These are phyloP conservation scores for Anthophora plumipes DNA, from an alignment of 2,888 invertebrate genomes.

Conservation along the genomic window DNA sequence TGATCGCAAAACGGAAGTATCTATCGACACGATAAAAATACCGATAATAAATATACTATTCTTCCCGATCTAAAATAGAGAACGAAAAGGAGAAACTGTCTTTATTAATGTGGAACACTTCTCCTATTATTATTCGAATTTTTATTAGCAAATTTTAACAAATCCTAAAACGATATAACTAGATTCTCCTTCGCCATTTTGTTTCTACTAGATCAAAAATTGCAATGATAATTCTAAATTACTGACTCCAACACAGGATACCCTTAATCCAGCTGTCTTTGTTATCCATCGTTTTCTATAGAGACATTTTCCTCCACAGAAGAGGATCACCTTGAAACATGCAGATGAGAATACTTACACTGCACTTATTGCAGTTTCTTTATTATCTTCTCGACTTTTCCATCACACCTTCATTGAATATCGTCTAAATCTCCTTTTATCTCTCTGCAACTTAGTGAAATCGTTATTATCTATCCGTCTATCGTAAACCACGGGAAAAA, in stretches of 20 bases:
- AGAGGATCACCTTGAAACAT: conserved; percentile 11
- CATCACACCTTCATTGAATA: not conserved
- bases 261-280: not conserved
- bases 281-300: not conserved
- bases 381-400: not conserved
- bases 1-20: not conserved
- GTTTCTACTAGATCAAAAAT: not conserved
- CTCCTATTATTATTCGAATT: no score
- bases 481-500: not conserved
- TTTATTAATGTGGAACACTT: no score
- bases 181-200: no score
- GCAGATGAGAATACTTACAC: not conserved
- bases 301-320: not conserved
- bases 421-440: no score
- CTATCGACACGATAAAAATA: not conserved
- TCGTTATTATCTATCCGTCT: no score
- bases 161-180: not conserved
- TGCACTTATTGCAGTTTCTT: not conserved
- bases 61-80: no score
- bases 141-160: no score
- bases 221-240: not conserved
- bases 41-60: not conserved
- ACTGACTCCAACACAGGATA: not conserved
- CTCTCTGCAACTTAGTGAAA: no score
- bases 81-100: no score